Evolutionary conservation across 2,797 vertebrate species (phyloP).

Genomic region (Mormyrops attenuatus): DNA sequence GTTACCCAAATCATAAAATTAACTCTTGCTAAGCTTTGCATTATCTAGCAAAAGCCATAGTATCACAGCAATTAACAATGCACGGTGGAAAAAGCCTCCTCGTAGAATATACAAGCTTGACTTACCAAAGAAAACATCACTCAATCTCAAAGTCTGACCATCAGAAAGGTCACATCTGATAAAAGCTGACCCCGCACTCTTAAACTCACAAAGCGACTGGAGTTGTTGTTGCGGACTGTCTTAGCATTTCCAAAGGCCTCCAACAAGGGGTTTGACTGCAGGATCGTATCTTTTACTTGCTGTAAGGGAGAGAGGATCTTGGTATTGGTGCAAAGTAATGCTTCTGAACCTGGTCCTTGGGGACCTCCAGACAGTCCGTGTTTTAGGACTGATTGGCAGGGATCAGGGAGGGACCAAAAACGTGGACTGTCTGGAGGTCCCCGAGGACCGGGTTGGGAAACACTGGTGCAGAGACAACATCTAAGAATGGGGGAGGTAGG

Average conservation of each 20-base stretch:
- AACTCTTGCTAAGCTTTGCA: background rate
- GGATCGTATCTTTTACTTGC: constrained; percentile 76
- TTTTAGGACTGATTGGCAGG: background rate
- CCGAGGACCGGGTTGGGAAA: background rate
- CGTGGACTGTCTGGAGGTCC: background rate
- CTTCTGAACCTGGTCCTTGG: background rate
- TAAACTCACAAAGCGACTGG: constrained; percentile 73
- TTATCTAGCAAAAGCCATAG: background rate
- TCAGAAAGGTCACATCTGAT: background rate
- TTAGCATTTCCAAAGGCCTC: constrained; percentile 78
- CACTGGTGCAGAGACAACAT: background rate
- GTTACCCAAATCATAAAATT: background rate
- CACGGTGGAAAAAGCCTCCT: background rate
- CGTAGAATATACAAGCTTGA: background rate
- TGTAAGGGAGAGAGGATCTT: constrained; percentile 29
- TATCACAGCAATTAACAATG: background rate
- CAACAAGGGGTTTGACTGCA: constrained; percentile 75
- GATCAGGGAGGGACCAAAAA: background rate
- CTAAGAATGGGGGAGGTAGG: background rate
- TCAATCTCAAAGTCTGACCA: background rate
- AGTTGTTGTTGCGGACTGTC: constrained; percentile 76
- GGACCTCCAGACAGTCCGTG: background rate
- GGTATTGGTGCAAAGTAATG: background rate
- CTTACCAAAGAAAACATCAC: background rate
- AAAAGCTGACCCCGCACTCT: background rate